Percentiles rank a stretch among this genome's conserved stretches.
phyloP scores from a whole-genome alignment of 2,888 invertebrate species.

The Holacanthella duospinosa region DNA sequence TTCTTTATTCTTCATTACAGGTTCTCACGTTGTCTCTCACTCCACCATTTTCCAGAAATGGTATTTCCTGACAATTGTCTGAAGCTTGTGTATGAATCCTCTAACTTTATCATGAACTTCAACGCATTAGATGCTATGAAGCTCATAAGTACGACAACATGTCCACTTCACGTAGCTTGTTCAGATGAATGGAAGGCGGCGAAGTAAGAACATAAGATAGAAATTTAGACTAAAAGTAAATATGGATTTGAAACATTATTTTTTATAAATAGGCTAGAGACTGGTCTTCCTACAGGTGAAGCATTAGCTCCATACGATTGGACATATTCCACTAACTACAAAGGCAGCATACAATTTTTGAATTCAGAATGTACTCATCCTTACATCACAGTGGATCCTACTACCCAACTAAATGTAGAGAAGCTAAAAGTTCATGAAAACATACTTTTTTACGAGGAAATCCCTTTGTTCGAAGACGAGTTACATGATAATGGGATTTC shows the following conservation, averaged over 20 bases:
- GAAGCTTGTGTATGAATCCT: constrained; percentile 53
- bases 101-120: constrained; percentile 65
- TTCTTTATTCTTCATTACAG: constrained; percentile 48
- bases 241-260: neutral
- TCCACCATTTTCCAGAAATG: constrained; percentile 92
- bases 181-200: constrained; percentile 85
- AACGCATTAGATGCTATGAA: constrained; percentile 82
- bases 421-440: constrained; percentile 77
- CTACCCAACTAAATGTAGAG: constrained; percentile 70
- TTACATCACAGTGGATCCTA: constrained; percentile 50
- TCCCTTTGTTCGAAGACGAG: constrained; percentile 94
- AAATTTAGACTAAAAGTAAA: constrained; percentile 6
- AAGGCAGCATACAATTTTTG: constrained; percentile 54
- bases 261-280: constrained; percentile 53
- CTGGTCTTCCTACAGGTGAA: constrained; percentile 42
- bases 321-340: constrained; percentile 91
- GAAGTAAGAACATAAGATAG: constrained; percentile 51
- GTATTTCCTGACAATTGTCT: constrained; percentile 87
- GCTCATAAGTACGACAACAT: constrained; percentile 57
- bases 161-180: constrained; percentile 73
- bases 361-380: constrained; percentile 41
- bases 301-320: constrained; percentile 62
- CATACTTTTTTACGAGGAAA: constrained; percentile 86
- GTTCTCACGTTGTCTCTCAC: constrained; percentile 57
- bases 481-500: constrained; percentile 95